phyloP scores from a whole-genome alignment of 2,113 vertebrate species.

The Bufo gargarizans region DNA sequence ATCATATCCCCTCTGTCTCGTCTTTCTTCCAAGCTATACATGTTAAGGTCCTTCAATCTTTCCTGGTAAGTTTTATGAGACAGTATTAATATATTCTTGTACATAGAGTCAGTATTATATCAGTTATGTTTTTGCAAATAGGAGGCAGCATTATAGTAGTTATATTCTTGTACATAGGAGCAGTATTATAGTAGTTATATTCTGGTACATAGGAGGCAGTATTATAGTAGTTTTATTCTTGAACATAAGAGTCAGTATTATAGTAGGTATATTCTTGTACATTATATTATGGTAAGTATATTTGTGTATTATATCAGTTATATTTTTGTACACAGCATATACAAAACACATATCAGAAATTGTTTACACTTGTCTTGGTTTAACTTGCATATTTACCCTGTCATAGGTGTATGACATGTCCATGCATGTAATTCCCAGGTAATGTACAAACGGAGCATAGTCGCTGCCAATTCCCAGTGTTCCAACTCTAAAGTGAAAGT shows the following conservation, averaged over 20 bases:
- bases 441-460: conserved; percentile 85
- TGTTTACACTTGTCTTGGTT: not conserved
- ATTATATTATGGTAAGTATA: not conserved
- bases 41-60: too few species aligned
- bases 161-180: not conserved
- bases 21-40: too few species aligned
- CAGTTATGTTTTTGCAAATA: not conserved
- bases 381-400: conserved; percentile 65
- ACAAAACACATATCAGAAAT: too few species aligned
- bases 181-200: conserved; percentile 1
- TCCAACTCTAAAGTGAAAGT: conserved; percentile 48
- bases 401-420: conserved; percentile 86
- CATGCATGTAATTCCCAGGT: conserved; percentile 84
- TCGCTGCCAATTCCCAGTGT: conserved; percentile 82
- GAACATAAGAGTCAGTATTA: not conserved
- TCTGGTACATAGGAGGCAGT: not conserved
- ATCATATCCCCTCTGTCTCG: too few species aligned
- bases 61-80: too few species aligned
- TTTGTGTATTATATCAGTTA: not conserved
- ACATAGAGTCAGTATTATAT: not conserved
- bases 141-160: not conserved
- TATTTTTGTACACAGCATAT: not conserved
- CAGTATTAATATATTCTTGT: not conserved
- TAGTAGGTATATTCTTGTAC: not conserved
- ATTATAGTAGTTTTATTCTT: conserved; percentile 9